A percentile compares a stretch with the other conserved stretches of the same genome.
Conservation (phyloP, 1,140 invertebrate species). For the Xylocopa sonorina region DNA sequence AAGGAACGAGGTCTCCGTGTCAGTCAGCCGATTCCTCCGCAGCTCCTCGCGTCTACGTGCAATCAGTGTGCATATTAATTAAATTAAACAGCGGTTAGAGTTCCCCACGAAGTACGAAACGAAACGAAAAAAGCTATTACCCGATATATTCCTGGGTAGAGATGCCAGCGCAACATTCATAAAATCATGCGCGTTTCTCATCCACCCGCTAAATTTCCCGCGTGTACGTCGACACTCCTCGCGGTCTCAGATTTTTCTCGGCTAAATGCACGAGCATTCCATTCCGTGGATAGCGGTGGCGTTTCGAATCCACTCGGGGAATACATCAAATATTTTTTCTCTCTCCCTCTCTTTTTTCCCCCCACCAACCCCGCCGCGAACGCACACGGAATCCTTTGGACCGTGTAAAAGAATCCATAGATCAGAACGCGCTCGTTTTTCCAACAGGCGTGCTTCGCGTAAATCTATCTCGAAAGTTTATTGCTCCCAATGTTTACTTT, state of each 20-base stretch:
- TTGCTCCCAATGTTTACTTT: background rate
- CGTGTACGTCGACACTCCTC: conserved; percentile 39
- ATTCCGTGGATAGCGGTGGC: conserved; percentile 17
- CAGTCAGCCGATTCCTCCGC: too few species aligned
- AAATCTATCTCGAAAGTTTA: conserved; percentile 1
- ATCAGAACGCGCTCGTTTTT: background rate
- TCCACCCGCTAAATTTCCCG: conserved; percentile 45
- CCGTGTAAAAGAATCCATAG: background rate
- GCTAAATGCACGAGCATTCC: conserved; percentile 36
- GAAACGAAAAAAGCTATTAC: conserved; percentile 29
- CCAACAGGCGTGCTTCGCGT: background rate
- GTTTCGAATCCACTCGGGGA: background rate
- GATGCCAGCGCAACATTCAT: conserved; percentile 46
- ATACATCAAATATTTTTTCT: conserved; percentile 12
- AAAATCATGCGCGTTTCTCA: conserved; percentile 51
- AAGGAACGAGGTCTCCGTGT: too few species aligned
- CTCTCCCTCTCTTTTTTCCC: background rate
- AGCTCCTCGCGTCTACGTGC: too few species aligned
- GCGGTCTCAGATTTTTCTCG: conserved; percentile 30
- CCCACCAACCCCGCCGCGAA: too few species aligned
- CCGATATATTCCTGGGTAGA: conserved; percentile 4
- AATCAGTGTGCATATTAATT: background rate
- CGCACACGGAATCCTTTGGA: background rate
- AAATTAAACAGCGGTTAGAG: too few species aligned
- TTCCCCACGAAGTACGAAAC: too few species aligned